Evolutionary conservation across 1,140 invertebrate genomes (phyloP).

Genomic region (Tribolium castaneum): DNA sequence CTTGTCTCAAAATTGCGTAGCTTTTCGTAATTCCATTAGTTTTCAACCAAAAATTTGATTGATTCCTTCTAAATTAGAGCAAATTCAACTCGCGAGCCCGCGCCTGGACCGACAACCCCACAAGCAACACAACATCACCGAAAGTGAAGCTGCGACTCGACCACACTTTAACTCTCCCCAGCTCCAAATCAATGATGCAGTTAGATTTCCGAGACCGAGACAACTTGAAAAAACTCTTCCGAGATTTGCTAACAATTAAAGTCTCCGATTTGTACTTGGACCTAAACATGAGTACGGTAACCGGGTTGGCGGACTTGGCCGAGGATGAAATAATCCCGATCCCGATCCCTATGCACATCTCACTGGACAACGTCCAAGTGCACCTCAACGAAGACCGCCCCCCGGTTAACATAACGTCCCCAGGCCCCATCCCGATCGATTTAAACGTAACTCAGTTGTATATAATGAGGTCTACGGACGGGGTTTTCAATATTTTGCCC

Average conservation of each 20-base stretch:
- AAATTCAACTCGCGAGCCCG: constrained; percentile 79
- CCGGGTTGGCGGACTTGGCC: constrained; percentile 81
- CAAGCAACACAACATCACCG: constrained; percentile 55
- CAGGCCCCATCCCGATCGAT: constrained; percentile 83
- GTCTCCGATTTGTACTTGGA: constrained; percentile 76
- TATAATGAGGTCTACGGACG: constrained; percentile 74
- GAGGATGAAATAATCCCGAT: constrained; percentile 87
- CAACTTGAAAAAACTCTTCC: constrained; percentile 63
- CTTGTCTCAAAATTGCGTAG: neutral
- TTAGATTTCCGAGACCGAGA: constrained; percentile 63
- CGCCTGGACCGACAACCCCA: constrained; percentile 74
- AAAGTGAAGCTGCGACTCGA: constrained; percentile 70
- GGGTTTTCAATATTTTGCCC: constrained; percentile 80
- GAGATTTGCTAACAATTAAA: constrained; percentile 70
- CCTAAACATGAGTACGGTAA: constrained; percentile 84
- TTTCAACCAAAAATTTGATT: constrained; percentile 13
- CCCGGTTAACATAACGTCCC: constrained; percentile 83
- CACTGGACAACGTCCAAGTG: constrained; percentile 75
- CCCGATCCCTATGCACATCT: constrained; percentile 82
- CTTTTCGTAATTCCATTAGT: neutral
- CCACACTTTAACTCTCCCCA: constrained; percentile 65
- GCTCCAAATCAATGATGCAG: constrained; percentile 48
- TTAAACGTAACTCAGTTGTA: constrained; percentile 77
- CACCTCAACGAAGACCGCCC: constrained; percentile 84
- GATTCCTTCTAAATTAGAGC: constrained; percentile 64